Conservation (phyloP, 2,888 invertebrate species). For the Spilarctia lutea region DNA sequence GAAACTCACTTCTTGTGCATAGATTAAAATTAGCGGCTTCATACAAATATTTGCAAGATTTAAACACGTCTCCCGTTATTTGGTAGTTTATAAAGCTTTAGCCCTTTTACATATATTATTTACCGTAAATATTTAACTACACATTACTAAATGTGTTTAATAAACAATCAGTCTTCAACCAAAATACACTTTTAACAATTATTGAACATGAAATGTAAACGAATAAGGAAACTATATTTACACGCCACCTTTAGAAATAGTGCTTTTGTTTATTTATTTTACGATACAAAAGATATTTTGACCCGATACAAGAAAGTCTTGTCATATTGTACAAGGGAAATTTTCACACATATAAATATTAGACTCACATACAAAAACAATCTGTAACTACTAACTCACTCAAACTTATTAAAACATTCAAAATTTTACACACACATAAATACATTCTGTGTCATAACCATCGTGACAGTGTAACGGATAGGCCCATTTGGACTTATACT, state of each 20-base stretch:
- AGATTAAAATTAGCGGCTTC: neutral
- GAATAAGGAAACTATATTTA: conserved; percentile 68
- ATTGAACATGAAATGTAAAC: conserved; percentile 63
- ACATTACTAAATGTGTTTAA: conserved; percentile 44
- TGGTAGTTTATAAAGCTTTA: conserved; percentile 4
- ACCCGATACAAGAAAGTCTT: too few relatives aligned
- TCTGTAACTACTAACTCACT: too few relatives aligned
- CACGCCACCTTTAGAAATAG: conserved; percentile 49
- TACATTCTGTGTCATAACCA: too few relatives aligned
- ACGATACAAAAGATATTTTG: too few relatives aligned
- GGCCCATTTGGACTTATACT: too few relatives aligned
- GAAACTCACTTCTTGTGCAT: neutral
- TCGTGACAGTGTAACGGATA: too few relatives aligned
- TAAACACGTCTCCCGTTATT: neutral
- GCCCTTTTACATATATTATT: conserved; percentile 13
- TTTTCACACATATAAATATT: too few relatives aligned
- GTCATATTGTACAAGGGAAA: too few relatives aligned
- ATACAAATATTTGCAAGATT: neutral
- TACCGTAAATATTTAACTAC: conserved; percentile 33
- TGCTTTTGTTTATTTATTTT: too few relatives aligned
- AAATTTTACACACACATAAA: too few relatives aligned
- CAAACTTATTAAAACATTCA: too few relatives aligned
- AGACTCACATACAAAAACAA: too few relatives aligned
- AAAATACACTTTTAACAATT: conserved; percentile 71
- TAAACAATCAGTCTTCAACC: conserved; percentile 85